Evolutionary conservation across 2,113 vertebrate species (phyloP), one percentile per base, ranked within the genome.

Genomic region (Proteles cristata): DNA sequence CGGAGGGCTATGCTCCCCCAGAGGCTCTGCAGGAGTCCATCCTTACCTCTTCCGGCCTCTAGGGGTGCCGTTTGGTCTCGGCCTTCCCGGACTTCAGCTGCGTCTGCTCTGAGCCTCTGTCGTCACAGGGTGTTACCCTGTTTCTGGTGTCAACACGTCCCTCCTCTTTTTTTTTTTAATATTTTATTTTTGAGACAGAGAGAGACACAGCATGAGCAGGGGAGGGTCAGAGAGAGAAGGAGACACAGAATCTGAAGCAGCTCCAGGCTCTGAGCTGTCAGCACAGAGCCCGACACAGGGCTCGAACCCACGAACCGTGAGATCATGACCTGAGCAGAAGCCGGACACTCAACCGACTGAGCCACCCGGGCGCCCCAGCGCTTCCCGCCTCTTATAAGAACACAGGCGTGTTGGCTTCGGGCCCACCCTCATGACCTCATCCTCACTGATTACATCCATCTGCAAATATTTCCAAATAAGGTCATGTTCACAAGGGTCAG

Each of bases 1-100:
- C 0, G 12, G 11, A 31, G 74, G 58, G 12, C 45, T 25, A 2
- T 1, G 0, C 0, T 7, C 0, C 76, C 45, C 8, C 6, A 5
- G 82, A 33, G 55, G 17, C n/a, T 11, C 2, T 3, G 11, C 0
- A 35, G 63, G 71, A 4, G 3, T 2, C 14, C 16, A 39, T 26
- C 48, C 87, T 28, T 23, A 7, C 45, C 39, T 15, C 43, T 1
- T 43, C 66, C 61, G 2, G 28, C 28, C 43, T 50, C 61, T 1
- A 17, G 3, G 1, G 2, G 63, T 48, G 58, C 16, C 0, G 0
- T 10, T 21, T 21, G 10, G 11, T 43, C 50, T 12, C 0, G 10
- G 25, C 0, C 1, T 3, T 2, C 17, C 55, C 1, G 5, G 39
- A 25, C 69, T 25, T 10, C 9, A 26, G 45, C 50, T n/a, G 23